phyloP scores from a whole-genome alignment of 2,113 vertebrate genomes.

The Typhlomys cinereus region DNA sequence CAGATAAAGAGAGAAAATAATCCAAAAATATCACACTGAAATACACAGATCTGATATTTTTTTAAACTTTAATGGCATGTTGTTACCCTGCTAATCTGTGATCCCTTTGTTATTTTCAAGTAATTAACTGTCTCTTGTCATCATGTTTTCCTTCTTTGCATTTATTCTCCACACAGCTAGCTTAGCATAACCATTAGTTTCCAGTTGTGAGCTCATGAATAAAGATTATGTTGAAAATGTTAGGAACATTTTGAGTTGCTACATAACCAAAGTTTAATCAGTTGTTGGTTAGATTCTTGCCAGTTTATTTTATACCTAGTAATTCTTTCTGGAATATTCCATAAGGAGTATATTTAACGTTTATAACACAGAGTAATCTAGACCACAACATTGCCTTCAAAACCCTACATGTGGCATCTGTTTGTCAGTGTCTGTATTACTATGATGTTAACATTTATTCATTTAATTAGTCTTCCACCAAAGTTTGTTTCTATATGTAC shows the following conservation, averaged over 20 bases:
- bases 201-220: slow-evolving; percentile 37
- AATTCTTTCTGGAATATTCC: slow-evolving; percentile 4
- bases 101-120: slow-evolving; percentile 29
- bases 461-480: not conserved
- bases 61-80: slow-evolving; percentile 36
- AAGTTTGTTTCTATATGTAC: not conserved
- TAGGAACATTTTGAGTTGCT: not conserved
- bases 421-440: not conserved
- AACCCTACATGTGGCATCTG: not conserved
- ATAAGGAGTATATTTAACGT: slow-evolving; percentile 35
- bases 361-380: slow-evolving; percentile 40
- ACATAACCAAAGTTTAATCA: slow-evolving; percentile 3
- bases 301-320: not conserved
- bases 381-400: not conserved
- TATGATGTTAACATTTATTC: not conserved
- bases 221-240: slow-evolving; percentile 34
- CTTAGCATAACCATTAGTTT: not conserved
- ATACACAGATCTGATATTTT: slow-evolving; percentile 32
- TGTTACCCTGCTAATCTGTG: slow-evolving; percentile 26
- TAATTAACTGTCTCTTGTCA: slow-evolving; percentile 50
- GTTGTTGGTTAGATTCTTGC: not conserved
- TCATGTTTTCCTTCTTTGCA: slow-evolving; percentile 27
- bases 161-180: not conserved
- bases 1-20: slow-evolving; percentile 37
- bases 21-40: not conserved